Percentiles rank a stretch among this genome's conserved stretches.
Conservation (phyloP, 2,888 invertebrate species). For the Ellobium chinense region DNA sequence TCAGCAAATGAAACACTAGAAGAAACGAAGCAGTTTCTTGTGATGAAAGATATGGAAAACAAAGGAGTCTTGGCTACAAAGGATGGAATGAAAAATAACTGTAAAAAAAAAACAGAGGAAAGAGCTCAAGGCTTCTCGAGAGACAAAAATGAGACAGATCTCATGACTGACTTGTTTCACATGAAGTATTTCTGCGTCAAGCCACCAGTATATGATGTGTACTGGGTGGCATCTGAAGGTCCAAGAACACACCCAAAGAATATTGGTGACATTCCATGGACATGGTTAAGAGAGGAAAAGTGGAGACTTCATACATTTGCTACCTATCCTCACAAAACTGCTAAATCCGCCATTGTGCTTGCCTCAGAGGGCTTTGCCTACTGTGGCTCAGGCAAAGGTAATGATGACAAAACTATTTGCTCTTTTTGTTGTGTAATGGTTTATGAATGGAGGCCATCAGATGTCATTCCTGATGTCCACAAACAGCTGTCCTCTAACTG, state of each 20-base stretch:
- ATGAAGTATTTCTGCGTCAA: too few relatives aligned
- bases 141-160: too few relatives aligned
- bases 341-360: constrained; percentile 36
- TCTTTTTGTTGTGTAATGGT: constrained; percentile 33
- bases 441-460: constrained; percentile 10
- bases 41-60: too few relatives aligned
- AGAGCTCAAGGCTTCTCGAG: too few relatives aligned
- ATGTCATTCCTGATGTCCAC: constrained; percentile 29
- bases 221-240: too few relatives aligned
- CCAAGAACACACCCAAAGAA: constrained; percentile 16
- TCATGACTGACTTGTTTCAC: too few relatives aligned
- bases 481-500: constrained; percentile 33
- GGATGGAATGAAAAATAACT: too few relatives aligned
- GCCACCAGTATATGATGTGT: too few relatives aligned
- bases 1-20: too few relatives aligned
- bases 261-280: constrained; percentile 38
- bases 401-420: constrained; percentile 39
- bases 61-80: too few relatives aligned
- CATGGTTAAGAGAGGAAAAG: constrained; percentile 30
- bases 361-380: constrained; percentile 44
- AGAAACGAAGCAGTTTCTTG: too few relatives aligned
- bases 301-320: constrained; percentile 37
- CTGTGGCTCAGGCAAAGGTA: constrained; percentile 24
- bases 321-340: constrained; percentile 25
- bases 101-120: too few relatives aligned